Conservation (phyloP, 2,888 invertebrate genomes). For the Ormyrus labotus region DNA sequence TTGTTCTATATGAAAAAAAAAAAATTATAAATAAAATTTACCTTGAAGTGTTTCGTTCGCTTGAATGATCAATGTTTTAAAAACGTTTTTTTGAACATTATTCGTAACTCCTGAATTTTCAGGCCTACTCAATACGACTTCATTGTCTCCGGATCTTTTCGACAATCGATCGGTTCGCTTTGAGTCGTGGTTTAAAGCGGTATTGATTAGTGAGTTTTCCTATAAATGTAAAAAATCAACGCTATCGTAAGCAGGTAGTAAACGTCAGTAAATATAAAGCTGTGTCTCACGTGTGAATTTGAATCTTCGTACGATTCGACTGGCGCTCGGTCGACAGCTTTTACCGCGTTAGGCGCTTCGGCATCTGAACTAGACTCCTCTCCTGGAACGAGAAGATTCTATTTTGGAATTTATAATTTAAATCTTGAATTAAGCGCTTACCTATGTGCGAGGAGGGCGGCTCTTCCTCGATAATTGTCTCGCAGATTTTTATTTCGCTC, state of each 20-base stretch:
- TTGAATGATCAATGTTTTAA: not conserved
- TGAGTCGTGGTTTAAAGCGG: not conserved
- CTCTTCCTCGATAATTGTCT: conserved; percentile 51
- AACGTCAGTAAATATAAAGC: not conserved
- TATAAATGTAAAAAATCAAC: too few species aligned
- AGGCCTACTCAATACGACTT: too few species aligned
- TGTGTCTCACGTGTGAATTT: conserved; percentile 7
- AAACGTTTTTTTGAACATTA: not conserved
- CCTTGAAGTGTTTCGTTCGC: not conserved
- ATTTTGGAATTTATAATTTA: conserved; percentile 63
- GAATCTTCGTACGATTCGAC: not conserved
- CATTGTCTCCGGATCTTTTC: not conserved
- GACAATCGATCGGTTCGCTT: too few species aligned
- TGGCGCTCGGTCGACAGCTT: not conserved
- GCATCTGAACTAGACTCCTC: conserved; percentile 28
- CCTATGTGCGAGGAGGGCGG: conserved; percentile 44
- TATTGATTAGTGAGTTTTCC: conserved; percentile 7
- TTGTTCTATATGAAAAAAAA: too few species aligned
- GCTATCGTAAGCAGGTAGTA: too few species aligned
- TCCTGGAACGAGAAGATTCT: conserved; percentile 63
- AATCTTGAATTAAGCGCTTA: conserved; percentile 54
- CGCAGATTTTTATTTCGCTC: conserved; percentile 42
- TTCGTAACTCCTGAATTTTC: too few species aligned
- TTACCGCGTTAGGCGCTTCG: not conserved
- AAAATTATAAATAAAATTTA: too few species aligned